These are phyloP conservation scores for Blennius ocellaris DNA, from an alignment of 2,113 vertebrate genomes.

Conservation along the genomic window DNA sequence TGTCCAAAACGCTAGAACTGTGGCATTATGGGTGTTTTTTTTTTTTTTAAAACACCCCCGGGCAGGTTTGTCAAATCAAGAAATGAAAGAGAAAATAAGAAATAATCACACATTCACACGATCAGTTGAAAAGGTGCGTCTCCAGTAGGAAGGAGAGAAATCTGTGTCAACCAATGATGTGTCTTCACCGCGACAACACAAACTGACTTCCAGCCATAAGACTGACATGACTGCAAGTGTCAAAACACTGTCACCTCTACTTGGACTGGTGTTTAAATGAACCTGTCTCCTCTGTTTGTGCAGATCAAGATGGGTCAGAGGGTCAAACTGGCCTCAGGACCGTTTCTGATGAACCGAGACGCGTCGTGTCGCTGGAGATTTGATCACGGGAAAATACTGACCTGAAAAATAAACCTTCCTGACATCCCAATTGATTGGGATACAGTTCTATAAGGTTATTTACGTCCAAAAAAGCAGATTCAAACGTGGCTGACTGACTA, in stretches of 20 bases:
- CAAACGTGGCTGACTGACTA: neutral
- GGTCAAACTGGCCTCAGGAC: neutral
- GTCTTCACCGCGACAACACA: neutral
- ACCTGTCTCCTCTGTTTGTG: neutral
- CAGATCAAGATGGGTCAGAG: neutral
- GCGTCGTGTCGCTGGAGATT: neutral
- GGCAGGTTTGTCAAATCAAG: no score
- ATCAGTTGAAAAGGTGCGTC: no score
- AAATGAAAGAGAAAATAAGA: no score
- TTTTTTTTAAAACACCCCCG: no score
- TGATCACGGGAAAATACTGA: constrained; percentile 19
- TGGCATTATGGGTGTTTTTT: no score
- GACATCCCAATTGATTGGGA: no score
- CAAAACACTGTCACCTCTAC: constrained; percentile 23
- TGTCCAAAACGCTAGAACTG: no score
- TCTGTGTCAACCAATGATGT: neutral
- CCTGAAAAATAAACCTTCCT: neutral
- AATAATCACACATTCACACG: no score
- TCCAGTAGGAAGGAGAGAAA: neutral
- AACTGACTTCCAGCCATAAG: constrained; percentile 4
- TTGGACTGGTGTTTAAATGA: neutral
- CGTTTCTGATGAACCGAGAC: neutral
- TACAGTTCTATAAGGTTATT: no score
- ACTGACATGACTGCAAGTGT: neutral
- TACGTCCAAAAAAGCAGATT: no score